Evolutionary conservation across 2,888 invertebrate genomes (phyloP).

Genomic region (Drepana falcataria): DNA sequence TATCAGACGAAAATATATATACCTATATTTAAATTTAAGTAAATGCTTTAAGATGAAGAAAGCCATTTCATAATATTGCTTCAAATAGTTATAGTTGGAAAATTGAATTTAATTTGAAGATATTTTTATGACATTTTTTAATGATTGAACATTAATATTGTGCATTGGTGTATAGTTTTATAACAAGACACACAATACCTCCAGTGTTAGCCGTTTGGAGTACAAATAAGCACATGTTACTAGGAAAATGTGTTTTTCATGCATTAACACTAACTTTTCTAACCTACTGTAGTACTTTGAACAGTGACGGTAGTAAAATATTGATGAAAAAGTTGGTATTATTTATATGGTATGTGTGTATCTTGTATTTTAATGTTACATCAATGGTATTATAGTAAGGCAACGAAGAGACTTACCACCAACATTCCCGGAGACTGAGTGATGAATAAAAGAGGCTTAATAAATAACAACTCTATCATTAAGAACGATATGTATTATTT

Average conservation of each 20-base stretch:
- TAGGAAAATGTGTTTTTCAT: too few species aligned
- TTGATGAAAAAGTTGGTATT: not conserved
- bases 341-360: not conserved
- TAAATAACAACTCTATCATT: constrained; percentile 53
- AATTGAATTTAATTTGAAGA: constrained; percentile 57
- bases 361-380: not conserved
- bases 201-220: not conserved
- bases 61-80: constrained; percentile 44
- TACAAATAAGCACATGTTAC: too few species aligned
- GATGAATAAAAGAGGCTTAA: constrained; percentile 66
- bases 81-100: constrained; percentile 48
- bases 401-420: constrained; percentile 77
- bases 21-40: constrained; percentile 36
- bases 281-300: too few species aligned
- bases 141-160: constrained; percentile 20
- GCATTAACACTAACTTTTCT: too few species aligned
- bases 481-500: constrained; percentile 36
- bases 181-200: not conserved
- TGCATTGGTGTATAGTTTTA: not conserved
- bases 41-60: constrained; percentile 24
- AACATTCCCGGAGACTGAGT: constrained; percentile 77
- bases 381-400: constrained; percentile 50
- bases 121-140: constrained; percentile 67
- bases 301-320: not conserved
- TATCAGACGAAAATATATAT: constrained; percentile 32